A percentile compares a stretch with the other conserved stretches of the same genome.
phyloP scores from a whole-genome alignment of 2,888 invertebrate genomes.

The Saturnia japonica region DNA sequence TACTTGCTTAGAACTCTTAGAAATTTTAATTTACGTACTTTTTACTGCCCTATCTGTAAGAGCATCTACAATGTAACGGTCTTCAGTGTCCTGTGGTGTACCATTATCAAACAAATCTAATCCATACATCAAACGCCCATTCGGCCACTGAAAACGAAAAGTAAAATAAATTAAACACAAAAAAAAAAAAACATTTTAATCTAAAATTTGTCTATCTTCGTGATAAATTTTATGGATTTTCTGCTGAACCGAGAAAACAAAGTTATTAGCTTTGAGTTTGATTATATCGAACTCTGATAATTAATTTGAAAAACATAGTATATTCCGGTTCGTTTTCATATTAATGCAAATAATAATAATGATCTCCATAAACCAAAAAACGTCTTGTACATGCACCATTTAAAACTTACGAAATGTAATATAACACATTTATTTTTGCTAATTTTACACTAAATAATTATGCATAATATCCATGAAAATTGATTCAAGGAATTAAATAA shows the following conservation, averaged over 20 bases:
- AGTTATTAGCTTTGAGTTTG: background rate
- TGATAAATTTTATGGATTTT: background rate
- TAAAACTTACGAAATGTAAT: too few relatives aligned
- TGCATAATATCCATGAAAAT: too few relatives aligned
- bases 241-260: background rate
- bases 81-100: conserved; percentile 60
- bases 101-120: conserved; percentile 66
- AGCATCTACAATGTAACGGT: conserved; percentile 68
- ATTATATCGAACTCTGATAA: background rate
- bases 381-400: too few relatives aligned
- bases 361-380: too few relatives aligned
- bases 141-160: conserved; percentile 64
- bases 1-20: background rate
- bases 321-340: too few relatives aligned
- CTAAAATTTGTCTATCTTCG: background rate
- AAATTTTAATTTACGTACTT: conserved; percentile 48
- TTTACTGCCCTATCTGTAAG: conserved; percentile 67
- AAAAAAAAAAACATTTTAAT: background rate
- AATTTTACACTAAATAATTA: too few relatives aligned
- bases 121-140: conserved; percentile 60
- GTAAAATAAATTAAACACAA: background rate
- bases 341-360: too few relatives aligned
- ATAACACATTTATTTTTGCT: too few relatives aligned
- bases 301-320: background rate
- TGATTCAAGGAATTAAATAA: too few relatives aligned